Base-by-base conservation (phyloP, 30 jellyfish, hydroid and myxozoan species). In the Turritopsis dohrnii region DNA sequence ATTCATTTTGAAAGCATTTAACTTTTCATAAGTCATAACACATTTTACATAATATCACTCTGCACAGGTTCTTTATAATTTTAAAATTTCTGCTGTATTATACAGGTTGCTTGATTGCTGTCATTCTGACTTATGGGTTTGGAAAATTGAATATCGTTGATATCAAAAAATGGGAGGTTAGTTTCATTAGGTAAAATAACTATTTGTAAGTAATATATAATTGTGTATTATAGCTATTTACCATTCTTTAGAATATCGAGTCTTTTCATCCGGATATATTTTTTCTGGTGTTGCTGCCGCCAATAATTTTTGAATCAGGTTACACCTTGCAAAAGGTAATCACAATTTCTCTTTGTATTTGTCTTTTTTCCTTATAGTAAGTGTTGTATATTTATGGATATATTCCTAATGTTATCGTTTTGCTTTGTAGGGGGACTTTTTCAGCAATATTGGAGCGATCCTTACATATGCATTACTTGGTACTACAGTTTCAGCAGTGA, bases 391-490 rank as follows among this genome's bases (percentile, higher is more conserved):
- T 16, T 74, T 29, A 16, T 74, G 16, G 26, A n/a, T n/a, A n/a
- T n/a, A n/a, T n/a, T n/a, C n/a, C n/a, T n/a, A n/a, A n/a, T n/a
- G n/a, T n/a, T 24, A n/a, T 29, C 41, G 19, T 41, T 24, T 74
- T 52, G 28, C 13, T 60, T 66, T 21, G n/a, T 54, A 93, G 98
- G 96, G 96, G 53, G 96, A 93, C 86, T 93, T 93, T 84, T 88
- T 93, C 96, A 93, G 96, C 77, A 93, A 93, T 90, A 88, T 93
- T 84, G 98, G 96, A 1, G 95, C 98, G 0, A 81, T 93, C 24
- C 74, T 89, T 21, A 93, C 98, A 1, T 88, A 88, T 83, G 96
- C 98, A 21, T 71, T 93, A 22, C 90, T 93, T 66, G 98, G 98
- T 27, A 88, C 98, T 29, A 53, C 88, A 53, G 26, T 91, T 0